Base-by-base conservation (phyloP, 2,888 invertebrate genomes). In the Corythucha ciliata region DNA sequence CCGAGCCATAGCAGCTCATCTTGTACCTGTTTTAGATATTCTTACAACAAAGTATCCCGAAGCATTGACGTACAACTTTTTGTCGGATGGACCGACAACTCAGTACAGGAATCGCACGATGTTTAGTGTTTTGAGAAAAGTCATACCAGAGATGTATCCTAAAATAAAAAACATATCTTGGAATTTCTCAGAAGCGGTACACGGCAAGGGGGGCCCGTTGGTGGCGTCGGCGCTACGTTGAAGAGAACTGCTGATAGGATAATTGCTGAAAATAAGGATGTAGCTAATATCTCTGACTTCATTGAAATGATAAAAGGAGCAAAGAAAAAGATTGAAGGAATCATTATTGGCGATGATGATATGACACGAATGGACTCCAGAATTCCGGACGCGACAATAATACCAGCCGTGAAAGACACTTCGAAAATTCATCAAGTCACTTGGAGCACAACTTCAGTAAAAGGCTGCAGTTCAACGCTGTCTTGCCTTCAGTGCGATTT, bases 61-160 rank as follows among this genome's bases (percentile, higher is more conserved):
- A 2, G 14, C 26, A 8, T 3, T n/a, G 3, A 25, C 25, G 2
- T 8, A 25, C 2, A 4, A 41, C 14, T 41, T 41, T 25, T 18
- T 25, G 14, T 41, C 42, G 10, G 45, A 45, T 20, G 21, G 22
- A 3, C 45, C 45, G 24, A n/a, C 45, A 2, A 2, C 3, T 4
- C 45, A 45, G 21, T 45, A 45, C 16, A 34, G 33, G 14, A 45
- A 45, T 37, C 29, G n/a, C 5, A 45, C 33, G 18, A 45, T 45
- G 8, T 45, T 45, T 27, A 18, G 18, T 18, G 8, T 45, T 2
- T 20, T 45, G 8, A 18, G 20, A 2, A 24, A 2, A 14, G 7
- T 26, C 8, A 6, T 41, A 20, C 25, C 25, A 1, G 2, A 42
- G 1, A 3, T 26, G 7, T 25, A 3, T 5, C 26, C 27, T 1